Base-by-base conservation (phyloP, 1,140 invertebrate species). In the Asbolus verrucosus region DNA sequence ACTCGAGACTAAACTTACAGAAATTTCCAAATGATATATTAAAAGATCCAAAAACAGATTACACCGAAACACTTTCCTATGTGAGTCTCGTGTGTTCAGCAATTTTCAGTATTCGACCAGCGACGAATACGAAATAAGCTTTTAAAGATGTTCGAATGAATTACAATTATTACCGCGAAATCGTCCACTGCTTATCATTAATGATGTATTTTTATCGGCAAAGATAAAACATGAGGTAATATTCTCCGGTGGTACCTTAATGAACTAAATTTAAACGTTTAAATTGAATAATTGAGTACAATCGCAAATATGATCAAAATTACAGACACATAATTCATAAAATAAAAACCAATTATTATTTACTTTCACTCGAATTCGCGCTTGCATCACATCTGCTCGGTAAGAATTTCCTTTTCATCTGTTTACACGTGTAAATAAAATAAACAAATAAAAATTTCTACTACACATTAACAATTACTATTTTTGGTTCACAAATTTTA, bases 321-420 rank as follows among this genome's bases (percentile, higher is more conserved):
- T n/a, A n/a, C 43, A 19, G 43, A n/a, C 33, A 36, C 43, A 54
- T 18, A 54, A 54, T 54, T 54, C 46, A 54, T 54, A 54, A 54
- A 54, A 54, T 54, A 54, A 50, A n/a, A 50, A 50, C 19, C 43
- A 50, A 54, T 54, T 54, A 54, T 54, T 54, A 54, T 54, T 54
- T 54, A 54, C 46, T 54, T 54, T 54, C 46, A 54, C 46, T 54
- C 46, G 46, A 54, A 27, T 54, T 54, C 46, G 46, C 46, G 46
- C 46, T 54, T 54, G 46, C 46, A 54, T 54, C 46, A 54, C 46
- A 54, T 54, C 46, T 54, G 46, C 46, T 54, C 46, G 13, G 13
- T 54, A 54, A 30, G 46, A 54, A 14, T 54, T 54, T 54, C 46
- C 46, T 54, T 54, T 54, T 54, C 46, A 54, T 54, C 21, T 54